Conservation (phyloP, 2,888 invertebrate genomes). For the Papilio gigon region DNA sequence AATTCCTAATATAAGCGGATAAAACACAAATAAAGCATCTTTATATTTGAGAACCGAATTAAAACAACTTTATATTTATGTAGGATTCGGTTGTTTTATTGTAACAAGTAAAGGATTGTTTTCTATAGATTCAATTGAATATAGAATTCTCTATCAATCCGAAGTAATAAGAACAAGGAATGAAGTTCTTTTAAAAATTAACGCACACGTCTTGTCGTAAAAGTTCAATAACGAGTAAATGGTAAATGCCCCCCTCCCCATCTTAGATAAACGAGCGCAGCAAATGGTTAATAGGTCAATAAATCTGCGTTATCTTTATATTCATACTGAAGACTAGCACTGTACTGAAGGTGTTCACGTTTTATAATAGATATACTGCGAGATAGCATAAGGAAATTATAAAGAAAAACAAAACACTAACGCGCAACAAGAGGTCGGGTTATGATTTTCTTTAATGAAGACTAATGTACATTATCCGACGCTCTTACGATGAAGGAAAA, state of each 20-base stretch:
- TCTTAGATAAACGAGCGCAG: slow-evolving; percentile 12
- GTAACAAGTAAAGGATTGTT: no score
- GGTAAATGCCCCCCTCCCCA: not conserved
- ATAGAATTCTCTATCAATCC: not conserved
- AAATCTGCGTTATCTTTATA: slow-evolving; percentile 20
- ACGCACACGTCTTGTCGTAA: slow-evolving; percentile 10
- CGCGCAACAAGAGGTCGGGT: no score
- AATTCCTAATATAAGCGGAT: no score
- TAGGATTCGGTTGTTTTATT: no score
- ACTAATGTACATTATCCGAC: no score
- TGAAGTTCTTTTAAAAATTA: slow-evolving; percentile 15
- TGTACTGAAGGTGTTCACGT: not conserved
- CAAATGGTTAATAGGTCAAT: slow-evolving; percentile 12
- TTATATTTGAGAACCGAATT: no score
- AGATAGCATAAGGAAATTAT: not conserved
- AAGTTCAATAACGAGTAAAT: slow-evolving; percentile 14
- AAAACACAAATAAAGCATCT: no score
- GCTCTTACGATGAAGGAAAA: no score
- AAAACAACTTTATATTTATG: no score
- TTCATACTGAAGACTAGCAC: slow-evolving; percentile 16
- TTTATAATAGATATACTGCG: not conserved
- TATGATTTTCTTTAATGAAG: no score
- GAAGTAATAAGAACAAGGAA: not conserved
- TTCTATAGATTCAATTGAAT: no score
- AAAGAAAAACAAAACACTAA: no score